Percentiles rank a stretch among this genome's conserved stretches.
Conservation (phyloP, 2,113 vertebrate genomes). For the Rhinolophus sinicus region DNA sequence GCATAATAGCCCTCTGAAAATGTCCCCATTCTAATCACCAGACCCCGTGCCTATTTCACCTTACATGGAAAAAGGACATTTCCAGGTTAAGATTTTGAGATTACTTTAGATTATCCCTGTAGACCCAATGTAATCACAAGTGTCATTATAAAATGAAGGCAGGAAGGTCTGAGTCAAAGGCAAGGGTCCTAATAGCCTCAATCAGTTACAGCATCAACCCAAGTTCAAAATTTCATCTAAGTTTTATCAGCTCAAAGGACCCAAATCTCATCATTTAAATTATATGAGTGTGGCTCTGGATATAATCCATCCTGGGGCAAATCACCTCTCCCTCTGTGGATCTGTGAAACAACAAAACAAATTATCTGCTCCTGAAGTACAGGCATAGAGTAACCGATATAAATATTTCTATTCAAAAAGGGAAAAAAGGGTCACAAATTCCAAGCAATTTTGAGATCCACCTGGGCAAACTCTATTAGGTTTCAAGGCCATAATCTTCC, state of each 20-base stretch:
- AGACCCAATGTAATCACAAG: not conserved
- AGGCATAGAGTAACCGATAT: not conserved
- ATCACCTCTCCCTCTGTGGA: not conserved
- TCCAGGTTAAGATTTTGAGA: not conserved
- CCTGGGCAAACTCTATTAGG: not conserved
- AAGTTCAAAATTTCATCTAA: slow-evolving; percentile 3
- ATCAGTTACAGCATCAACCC: not conserved
- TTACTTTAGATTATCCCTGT: not conserved
- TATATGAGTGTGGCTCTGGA: not conserved
- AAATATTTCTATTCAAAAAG: not conserved
- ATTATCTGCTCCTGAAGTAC: not conserved
- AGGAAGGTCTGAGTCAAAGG: not conserved
- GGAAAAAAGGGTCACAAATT: not conserved
- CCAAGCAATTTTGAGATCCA: not conserved
- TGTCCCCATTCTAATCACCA: not conserved
- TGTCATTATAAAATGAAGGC: not conserved
- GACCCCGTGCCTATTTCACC: not conserved
- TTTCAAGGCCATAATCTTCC: not conserved
- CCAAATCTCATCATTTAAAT: slow-evolving; percentile 6
- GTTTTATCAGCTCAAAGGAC: not conserved
- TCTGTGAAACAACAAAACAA: slow-evolving; percentile 26
- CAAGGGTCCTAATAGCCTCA: not conserved
- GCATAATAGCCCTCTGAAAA: not conserved
- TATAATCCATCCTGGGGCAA: not conserved
- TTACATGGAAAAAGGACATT: not conserved